Conservation (phyloP, 2,113 vertebrate species). For the Orycteropus afer region DNA sequence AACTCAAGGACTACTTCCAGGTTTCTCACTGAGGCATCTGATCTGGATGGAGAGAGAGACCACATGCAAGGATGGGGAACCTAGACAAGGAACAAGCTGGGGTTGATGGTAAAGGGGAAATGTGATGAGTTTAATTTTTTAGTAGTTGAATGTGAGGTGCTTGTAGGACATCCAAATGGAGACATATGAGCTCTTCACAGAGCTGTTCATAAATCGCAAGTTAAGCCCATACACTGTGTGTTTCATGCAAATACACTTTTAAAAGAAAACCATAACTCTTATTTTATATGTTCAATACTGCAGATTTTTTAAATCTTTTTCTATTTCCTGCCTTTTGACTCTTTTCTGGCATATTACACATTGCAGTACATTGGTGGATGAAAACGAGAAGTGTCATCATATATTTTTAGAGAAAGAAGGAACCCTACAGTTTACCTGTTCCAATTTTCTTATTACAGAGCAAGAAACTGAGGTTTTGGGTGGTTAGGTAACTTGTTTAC, state of each 20-base stretch:
- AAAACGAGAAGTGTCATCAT: not conserved
- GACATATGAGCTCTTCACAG: not conserved
- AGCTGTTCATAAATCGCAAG: not conserved
- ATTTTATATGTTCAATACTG: not conserved
- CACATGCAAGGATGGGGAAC: not conserved
- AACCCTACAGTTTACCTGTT: not conserved
- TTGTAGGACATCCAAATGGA: not conserved
- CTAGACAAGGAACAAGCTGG: not conserved
- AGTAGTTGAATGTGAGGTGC: not conserved
- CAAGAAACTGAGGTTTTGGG: not conserved
- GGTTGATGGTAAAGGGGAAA: not conserved
- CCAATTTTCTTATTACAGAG: not conserved
- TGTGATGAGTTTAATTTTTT: not conserved
- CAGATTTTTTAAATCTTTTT: not conserved
- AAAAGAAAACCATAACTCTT: not conserved
- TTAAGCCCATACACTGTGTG: not conserved
- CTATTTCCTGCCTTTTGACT: not conserved
- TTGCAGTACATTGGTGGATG: not conserved
- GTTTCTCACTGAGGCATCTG: not conserved
- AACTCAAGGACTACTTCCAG: not conserved
- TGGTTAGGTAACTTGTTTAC: not conserved
- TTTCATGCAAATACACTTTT: not conserved
- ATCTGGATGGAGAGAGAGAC: too few species aligned
- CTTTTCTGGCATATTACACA: not conserved
- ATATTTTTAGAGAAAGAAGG: not conserved